A percentile compares a stretch with the other conserved stretches of the same genome.
phyloP scores from a whole-genome alignment of 2,113 vertebrate genomes.

The Nothoprocta perdicaria region DNA sequence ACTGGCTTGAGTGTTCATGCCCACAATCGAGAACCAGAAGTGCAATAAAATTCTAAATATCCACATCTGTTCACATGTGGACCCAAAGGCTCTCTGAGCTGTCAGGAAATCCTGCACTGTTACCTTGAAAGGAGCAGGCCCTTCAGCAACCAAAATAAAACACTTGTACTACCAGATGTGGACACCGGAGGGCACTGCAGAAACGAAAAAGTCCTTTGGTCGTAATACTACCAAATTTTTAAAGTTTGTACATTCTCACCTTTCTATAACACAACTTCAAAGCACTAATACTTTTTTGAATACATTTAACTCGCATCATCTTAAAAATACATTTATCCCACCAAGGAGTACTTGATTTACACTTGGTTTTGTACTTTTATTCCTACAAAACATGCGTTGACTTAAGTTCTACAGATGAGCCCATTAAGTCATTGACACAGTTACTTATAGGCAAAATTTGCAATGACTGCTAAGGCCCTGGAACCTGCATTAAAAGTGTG shows the following conservation, averaged over 20 bases:
- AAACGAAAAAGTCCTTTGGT: not conserved
- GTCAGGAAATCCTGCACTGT: not conserved
- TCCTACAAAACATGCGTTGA: not conserved
- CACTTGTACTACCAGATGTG: not conserved
- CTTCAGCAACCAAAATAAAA: not conserved
- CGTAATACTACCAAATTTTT: not conserved
- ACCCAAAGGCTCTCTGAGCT: not conserved
- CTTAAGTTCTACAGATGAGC: not conserved
- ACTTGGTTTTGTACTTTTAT: fast-evolving
- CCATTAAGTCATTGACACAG: not conserved
- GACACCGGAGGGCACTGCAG: not conserved
- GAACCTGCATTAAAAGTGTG: not conserved
- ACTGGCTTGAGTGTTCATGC: not conserved
- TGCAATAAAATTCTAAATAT: not conserved
- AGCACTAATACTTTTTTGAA: not conserved
- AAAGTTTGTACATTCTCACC: not conserved
- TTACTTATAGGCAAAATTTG: not conserved
- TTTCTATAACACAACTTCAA: not conserved
- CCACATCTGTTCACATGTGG: not conserved
- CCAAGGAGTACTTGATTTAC: fast-evolving
- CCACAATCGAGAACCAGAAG: not conserved
- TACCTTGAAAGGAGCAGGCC: not conserved
- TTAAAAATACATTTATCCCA: not conserved
- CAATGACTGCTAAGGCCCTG: not conserved
- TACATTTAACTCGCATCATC: not conserved